Conservation (phyloP, 1,140 invertebrate genomes). For the Achroia grisella region DNA sequence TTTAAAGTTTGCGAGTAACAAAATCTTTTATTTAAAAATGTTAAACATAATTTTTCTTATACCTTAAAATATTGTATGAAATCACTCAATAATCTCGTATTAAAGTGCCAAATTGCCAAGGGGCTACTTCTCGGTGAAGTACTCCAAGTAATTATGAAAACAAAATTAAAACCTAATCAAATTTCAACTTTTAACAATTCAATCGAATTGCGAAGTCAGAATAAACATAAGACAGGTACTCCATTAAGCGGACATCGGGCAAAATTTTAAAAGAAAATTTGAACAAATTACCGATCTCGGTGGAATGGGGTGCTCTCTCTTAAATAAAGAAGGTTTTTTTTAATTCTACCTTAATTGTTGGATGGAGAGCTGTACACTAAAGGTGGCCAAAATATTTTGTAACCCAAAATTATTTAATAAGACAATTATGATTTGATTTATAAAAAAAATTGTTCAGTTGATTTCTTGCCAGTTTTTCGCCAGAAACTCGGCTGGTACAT, state of each 20-base stretch:
- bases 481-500: too few species aligned
- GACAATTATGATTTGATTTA: too few species aligned
- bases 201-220: conserved; percentile 51
- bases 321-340: conserved; percentile 57
- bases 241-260: conserved; percentile 57
- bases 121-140: not conserved
- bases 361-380: conserved; percentile 15
- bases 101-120: too few species aligned
- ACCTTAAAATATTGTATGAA: too few species aligned
- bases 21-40: too few species aligned
- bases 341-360: conserved; percentile 67
- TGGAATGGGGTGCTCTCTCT: conserved; percentile 22
- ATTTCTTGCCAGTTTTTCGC: too few species aligned
- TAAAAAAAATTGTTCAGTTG: too few species aligned
- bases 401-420: too few species aligned
- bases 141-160: conserved; percentile 6
- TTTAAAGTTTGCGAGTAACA: too few species aligned
- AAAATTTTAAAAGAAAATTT: conserved; percentile 62
- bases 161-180: conserved; percentile 29
- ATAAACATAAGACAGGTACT: conserved; percentile 57
- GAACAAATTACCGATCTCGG: conserved; percentile 62
- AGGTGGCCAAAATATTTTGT: conserved; percentile 10
- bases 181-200: conserved; percentile 43
- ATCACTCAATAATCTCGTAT: too few species aligned
- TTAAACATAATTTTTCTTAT: too few species aligned